Base-by-base conservation (phyloP, 2,888 invertebrate species). In the Gasteruption jaculator region DNA sequence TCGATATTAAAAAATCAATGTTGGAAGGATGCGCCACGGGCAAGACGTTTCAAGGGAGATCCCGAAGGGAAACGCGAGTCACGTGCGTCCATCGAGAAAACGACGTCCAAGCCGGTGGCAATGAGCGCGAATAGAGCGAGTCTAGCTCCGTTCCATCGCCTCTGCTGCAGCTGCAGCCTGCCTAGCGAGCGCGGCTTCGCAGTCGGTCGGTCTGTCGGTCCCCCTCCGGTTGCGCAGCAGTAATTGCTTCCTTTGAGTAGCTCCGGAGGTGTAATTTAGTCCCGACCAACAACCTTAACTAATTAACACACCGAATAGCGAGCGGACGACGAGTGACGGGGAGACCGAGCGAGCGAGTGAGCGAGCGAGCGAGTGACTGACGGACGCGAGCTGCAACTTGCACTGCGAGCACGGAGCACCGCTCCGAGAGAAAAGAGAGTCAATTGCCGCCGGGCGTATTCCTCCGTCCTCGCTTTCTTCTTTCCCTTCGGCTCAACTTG, bases 231-330 rank as follows among this genome's bases (percentile, higher is more conserved):
- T 66, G 66, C 63, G 62, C 55, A 60, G 67, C 67, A 67, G 69
- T 72, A 72, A 72, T 72, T 72, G 72, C 72, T 72, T 72, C 72
- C 72, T 72, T 72, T 72, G 71, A 72, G 71, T 68, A 68, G 67
- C 66, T 69, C 61, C 65, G 67, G 68, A 71, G 68, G 71, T 71
- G 71, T 71, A 71, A 71, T 72, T 71, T 71, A 71, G 70, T 72
- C 69, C 64, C 71, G 65, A 71, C 69, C 71, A 71, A 71, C 71
- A 72, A 71, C 71, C 71, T 72, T 71, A 72, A 71, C 71, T 72
- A 72, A 72, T 72, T 72, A 71, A 71, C 71, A 68, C 71, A 71
- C 65, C 67, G 63, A 68, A 65, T 63, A 66, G 66, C 61, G 65
- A 59, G 63, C 57, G 53, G 53, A 47, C 50, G 51, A 27, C 19